Conservation (phyloP, 2,797 vertebrate genomes). For the Knipowitschia caucasica region DNA sequence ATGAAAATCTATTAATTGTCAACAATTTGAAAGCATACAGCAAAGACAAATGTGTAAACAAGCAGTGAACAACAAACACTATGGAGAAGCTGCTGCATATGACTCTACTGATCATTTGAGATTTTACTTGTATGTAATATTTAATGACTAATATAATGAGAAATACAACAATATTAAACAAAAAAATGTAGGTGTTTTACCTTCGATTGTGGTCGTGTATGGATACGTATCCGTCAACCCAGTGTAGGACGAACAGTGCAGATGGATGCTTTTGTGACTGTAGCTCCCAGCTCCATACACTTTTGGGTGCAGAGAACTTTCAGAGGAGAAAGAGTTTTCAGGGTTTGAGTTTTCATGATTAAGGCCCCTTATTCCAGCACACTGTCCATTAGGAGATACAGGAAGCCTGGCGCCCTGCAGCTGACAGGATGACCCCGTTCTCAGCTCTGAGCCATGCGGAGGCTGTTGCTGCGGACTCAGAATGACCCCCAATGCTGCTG, state of each 20-base stretch:
- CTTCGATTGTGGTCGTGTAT: conserved; percentile 82
- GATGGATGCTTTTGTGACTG: conserved; percentile 79
- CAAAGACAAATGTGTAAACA: no score
- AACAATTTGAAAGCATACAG: no score
- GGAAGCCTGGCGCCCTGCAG: conserved; percentile 66
- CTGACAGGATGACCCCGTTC: conserved; percentile 69
- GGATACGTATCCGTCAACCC: conserved; percentile 80
- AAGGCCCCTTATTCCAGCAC: conserved; percentile 63
- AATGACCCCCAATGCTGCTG: conserved; percentile 77
- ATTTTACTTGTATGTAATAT: background rate
- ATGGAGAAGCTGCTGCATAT: no score
- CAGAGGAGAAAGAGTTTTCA: conserved; percentile 73
- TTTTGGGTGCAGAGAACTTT: conserved; percentile 76
- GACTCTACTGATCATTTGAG: no score
- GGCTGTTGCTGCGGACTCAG: conserved; percentile 66
- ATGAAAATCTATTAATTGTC: no score
- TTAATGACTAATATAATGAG: background rate
- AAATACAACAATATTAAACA: background rate
- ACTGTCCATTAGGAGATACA: conserved; percentile 56
- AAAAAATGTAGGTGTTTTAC: conserved; percentile 46
- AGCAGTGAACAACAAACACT: no score
- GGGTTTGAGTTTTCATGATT: conserved; percentile 56
- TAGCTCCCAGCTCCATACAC: conserved; percentile 78
- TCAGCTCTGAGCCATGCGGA: conserved; percentile 60
- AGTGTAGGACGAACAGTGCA: conserved; percentile 81